Percentiles rank a stretch among this genome's conserved stretches.
These are phyloP conservation scores for Andricus quercusramuli DNA, from an alignment of 2,888 invertebrate genomes.

Conservation along the genomic window DNA sequence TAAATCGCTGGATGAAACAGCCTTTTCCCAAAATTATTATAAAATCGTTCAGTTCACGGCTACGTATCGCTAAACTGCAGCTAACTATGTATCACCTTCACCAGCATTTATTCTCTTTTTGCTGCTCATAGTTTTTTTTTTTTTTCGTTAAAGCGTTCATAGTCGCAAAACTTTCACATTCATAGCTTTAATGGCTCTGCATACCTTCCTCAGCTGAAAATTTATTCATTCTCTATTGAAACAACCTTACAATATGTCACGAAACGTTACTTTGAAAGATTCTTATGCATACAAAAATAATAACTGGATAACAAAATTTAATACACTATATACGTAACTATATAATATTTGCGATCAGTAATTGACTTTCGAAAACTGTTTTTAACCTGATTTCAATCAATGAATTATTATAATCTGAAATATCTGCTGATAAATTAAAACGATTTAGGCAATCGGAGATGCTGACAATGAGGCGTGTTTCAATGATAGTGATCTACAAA, in stretches of 20 bases:
- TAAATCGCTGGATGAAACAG: constrained; percentile 66
- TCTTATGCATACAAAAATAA: too few species aligned
- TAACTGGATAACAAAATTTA: too few species aligned
- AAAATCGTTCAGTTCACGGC: constrained; percentile 55
- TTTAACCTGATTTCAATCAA: too few species aligned
- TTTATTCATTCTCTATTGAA: not conserved
- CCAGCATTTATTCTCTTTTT: constrained; percentile 1
- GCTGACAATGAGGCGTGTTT: not conserved
- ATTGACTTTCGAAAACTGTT: too few species aligned
- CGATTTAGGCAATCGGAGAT: not conserved
- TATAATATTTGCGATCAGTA: too few species aligned
- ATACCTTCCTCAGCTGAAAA: not conserved
- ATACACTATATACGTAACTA: too few species aligned
- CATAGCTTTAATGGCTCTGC: constrained; percentile 5
- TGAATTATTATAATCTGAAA: too few species aligned
- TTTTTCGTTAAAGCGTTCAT: constrained; percentile 7
- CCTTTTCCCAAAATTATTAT: constrained; percentile 62
- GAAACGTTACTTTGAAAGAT: too few species aligned
- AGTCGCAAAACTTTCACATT: not conserved
- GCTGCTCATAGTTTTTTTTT: not conserved
- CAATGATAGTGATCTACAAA: not conserved
- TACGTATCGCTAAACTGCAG: constrained; percentile 59
- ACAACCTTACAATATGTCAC: not conserved
- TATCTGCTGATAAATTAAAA: too few species aligned
- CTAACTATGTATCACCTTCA: constrained; percentile 55